Base-by-base conservation (phyloP, 1,140 invertebrate genomes). In the Panulirus ornatus region DNA sequence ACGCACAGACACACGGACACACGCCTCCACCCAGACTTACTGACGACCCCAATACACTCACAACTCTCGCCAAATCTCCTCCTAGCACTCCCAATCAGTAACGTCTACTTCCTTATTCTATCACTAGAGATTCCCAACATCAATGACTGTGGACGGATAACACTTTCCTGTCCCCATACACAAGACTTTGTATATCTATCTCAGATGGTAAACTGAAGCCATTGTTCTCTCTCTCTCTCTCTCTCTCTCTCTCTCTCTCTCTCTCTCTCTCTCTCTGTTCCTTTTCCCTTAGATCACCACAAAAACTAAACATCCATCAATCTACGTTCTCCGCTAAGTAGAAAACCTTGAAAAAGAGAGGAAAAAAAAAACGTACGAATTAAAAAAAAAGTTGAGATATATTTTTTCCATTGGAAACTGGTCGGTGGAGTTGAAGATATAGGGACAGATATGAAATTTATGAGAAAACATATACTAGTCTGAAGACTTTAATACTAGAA, bases 141-240 rank as follows among this genome's bases (percentile, higher is more conserved):
- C n/a, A 66, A n/a, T 66, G 27, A 66, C 58, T 66, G 58, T 66
- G 58, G 58, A 66, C 58, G 58, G 58, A 66, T 66, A 30, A 66
- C 58, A 66, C 58, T 66, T 16, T 66, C 58, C 58, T 66, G 16
- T 66, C 58, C 27, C 58, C 11, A 11, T 66, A 63, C 5, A 66
- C 30, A n/a, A n/a, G 6, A 1, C 54, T 19, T 58, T 58, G 19
- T n/a, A n/a, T n/a, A 47, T 47, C n/a, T n/a, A 58, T 58, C 5
- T 58, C 3, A 0, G 19, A 58, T 58, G n/a, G n/a, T n/a, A n/a
- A n/a, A n/a, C n/a, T n/a, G n/a, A n/a, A n/a, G n/a, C n/a, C n/a
- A 58, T 22, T 58, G n/a, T 58, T 58, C 5, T 22, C 54, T 22
- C 19, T 22, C 54, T 22, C 0, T 58, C 14, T 19, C 19, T 58